Percentiles rank a stretch among this genome's conserved stretches.
phyloP scores from a whole-genome alignment of 30 jellyfish, hydroid and myxozoan genomes.

The Aurelia aurita region DNA sequence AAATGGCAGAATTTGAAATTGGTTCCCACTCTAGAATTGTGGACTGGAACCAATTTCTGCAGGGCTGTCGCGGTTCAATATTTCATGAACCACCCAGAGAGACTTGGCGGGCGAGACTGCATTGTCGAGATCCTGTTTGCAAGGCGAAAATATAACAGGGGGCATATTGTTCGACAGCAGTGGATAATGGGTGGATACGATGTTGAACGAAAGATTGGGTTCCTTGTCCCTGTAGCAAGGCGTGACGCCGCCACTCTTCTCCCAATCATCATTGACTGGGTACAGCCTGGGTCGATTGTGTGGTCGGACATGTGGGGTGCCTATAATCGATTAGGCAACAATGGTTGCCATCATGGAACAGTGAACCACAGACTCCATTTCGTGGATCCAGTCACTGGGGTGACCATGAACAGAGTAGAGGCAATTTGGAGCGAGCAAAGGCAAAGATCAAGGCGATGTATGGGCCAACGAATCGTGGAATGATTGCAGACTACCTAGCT shows the following conservation, averaged over 20 bases:
- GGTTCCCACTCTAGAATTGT: neutral
- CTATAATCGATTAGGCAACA: conserved; percentile 28
- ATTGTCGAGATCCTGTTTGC: conserved; percentile 41
- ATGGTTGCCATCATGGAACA: conserved; percentile 41
- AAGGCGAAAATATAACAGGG: no score
- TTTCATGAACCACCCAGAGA: conserved; percentile 33
- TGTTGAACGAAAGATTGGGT: conserved; percentile 23
- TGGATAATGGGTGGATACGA: conserved; percentile 58
- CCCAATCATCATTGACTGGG: conserved; percentile 39
- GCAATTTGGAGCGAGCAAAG: conserved; percentile 36
- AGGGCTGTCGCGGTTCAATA: conserved; percentile 22
- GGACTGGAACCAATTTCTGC: conserved; percentile 64
- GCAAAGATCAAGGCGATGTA: conserved; percentile 30
- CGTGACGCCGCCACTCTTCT: conserved; percentile 65
- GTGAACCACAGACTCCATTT: conserved; percentile 36
- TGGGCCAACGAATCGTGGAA: conserved; percentile 40
- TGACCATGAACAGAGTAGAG: conserved; percentile 35
- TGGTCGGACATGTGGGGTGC: conserved; percentile 66
- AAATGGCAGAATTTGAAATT: conserved; percentile 39
- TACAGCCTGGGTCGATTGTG: conserved; percentile 40
- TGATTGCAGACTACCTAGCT: conserved; percentile 22
- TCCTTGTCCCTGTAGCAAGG: conserved; percentile 55
- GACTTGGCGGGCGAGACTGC: conserved; percentile 39
- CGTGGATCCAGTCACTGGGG: conserved; percentile 66
- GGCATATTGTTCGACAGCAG: conserved; percentile 38